These are phyloP conservation scores for Silurus meridionalis DNA, from an alignment of 2,113 vertebrate species.

Conservation along the genomic window DNA sequence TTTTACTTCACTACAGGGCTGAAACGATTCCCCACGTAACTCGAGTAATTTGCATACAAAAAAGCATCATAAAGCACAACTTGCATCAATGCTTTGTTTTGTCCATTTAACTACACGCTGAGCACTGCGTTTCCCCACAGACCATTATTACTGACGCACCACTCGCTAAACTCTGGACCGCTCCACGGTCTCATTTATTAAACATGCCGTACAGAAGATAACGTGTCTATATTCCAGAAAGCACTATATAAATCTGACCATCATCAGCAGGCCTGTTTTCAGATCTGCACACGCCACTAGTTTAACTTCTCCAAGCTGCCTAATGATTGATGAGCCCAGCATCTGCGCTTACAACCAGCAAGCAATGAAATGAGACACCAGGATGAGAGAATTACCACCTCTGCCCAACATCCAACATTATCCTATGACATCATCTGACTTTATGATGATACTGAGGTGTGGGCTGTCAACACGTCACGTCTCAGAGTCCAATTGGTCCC, in stretches of 20 bases:
- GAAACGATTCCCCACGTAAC: no score
- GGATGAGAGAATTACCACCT: constrained; percentile 44
- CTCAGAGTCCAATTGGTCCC: neutral
- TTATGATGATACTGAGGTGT: neutral
- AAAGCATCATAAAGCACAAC: no score
- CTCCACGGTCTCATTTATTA: no score
- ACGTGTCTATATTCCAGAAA: neutral
- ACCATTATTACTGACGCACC: no score
- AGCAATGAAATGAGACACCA: constrained; percentile 5
- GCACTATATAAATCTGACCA: neutral
- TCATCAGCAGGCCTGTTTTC: constrained; percentile 22
- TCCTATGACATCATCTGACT: neutral
- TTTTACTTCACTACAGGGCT: no score
- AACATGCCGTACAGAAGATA: no score
- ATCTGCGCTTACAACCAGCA: constrained; percentile 43
- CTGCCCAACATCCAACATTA: neutral
- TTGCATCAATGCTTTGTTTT: no score
- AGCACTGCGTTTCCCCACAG: no score
- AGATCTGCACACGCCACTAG: constrained; percentile 22
- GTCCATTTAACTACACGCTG: no score
- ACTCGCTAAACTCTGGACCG: no score
- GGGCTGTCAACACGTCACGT: neutral
- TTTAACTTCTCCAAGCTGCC: constrained; percentile 11
- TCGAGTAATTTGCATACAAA: no score
- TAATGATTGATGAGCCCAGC: constrained; percentile 42